A percentile compares a stretch with the other conserved stretches of the same genome.
Conservation (phyloP, 2,113 vertebrate genomes). For the Erinaceus europaeus region DNA sequence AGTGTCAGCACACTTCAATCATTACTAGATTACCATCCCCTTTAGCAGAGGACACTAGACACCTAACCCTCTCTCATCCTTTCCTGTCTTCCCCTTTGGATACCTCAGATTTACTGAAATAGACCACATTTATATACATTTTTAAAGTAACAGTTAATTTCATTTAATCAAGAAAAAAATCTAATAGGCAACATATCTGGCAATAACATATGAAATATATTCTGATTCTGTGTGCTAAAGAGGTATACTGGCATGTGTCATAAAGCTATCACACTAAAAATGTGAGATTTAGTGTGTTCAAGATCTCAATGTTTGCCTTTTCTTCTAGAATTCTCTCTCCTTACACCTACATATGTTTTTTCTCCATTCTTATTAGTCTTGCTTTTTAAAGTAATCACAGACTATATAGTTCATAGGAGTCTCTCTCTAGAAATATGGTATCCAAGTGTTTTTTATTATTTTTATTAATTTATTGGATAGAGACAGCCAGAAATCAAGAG, state of each 20-base stretch:
- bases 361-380: background rate
- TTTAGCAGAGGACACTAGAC: too few relatives aligned
- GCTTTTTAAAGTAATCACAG: background rate
- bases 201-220: background rate
- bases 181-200: background rate
- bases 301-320: background rate
- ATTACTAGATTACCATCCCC: too few relatives aligned
- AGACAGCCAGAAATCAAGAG: too few relatives aligned
- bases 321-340: background rate
- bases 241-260: background rate
- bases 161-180: background rate
- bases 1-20: too few relatives aligned
- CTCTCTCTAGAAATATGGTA: background rate
- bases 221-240: background rate
- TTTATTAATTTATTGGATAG: too few relatives aligned
- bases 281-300: background rate
- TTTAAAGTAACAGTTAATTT: background rate
- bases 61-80: too few relatives aligned
- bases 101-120: too few relatives aligned
- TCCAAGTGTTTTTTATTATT: background rate
- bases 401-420: background rate
- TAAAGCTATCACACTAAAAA: background rate
- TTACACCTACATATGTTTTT: background rate
- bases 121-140: too few relatives aligned
- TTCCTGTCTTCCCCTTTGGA: too few relatives aligned